These are phyloP conservation scores for Drosophila melanocephala DNA, from an alignment of 2,888 invertebrate species.

Conservation along the genomic window DNA sequence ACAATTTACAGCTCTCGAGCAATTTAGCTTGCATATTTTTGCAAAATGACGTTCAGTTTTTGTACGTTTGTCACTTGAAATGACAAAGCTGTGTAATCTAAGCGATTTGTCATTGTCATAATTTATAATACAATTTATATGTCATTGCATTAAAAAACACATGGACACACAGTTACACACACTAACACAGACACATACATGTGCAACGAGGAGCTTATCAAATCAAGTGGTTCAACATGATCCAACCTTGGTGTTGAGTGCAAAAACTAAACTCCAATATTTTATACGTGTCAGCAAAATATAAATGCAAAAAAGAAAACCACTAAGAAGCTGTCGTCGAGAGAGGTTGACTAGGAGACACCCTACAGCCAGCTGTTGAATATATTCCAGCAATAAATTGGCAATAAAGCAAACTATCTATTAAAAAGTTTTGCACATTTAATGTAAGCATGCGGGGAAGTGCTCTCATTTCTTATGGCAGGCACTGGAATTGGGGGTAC, in stretches of 20 bases:
- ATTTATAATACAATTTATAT: conserved; percentile 39
- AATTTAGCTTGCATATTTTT: background rate
- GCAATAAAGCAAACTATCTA: background rate
- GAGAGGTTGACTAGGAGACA: background rate
- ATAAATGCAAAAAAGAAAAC: background rate
- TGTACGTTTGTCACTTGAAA: background rate
- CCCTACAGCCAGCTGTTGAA: background rate
- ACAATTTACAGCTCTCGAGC: background rate
- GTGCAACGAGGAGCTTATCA: conserved; percentile 47
- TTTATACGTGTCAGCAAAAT: conserved; percentile 3
- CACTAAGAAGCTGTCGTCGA: background rate
- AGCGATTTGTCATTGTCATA: conserved; percentile 47
- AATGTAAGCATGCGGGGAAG: background rate
- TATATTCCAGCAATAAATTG: background rate
- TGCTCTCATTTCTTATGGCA: background rate
- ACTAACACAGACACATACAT: background rate
- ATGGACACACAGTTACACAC: conserved; percentile 1
- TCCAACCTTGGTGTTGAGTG: conserved; percentile 51
- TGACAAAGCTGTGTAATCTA: conserved; percentile 7
- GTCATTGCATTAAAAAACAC: conserved; percentile 16
- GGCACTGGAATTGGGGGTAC: background rate
- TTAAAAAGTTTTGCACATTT: background rate
- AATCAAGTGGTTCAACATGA: conserved; percentile 49
- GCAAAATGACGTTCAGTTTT: conserved; percentile 4
- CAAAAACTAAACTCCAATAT: conserved; percentile 28